Evolutionary conservation across 30 jellyfish, hydroid and myxozoan species (phyloP).

Genomic region (Hydractinia echinata): DNA sequence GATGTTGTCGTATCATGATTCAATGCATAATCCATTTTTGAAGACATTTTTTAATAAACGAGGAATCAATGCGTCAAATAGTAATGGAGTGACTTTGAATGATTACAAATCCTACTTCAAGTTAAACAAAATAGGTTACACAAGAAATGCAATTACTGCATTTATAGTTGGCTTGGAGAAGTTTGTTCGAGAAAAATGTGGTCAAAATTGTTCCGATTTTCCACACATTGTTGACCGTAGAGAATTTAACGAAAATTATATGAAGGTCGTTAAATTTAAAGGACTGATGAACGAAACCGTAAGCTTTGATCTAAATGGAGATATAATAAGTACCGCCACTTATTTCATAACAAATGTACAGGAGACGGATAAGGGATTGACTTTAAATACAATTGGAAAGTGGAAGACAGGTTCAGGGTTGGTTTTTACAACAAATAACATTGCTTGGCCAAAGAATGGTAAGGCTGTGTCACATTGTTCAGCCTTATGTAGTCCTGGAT

Average conservation of each 20-base stretch:
- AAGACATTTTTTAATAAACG: neutral
- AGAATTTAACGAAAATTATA: neutral
- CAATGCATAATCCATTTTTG: neutral
- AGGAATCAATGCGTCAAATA: neutral
- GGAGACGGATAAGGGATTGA: neutral
- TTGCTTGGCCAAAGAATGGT: neutral
- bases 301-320: slow-evolving; percentile 50
- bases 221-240: neutral
- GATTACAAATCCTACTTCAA: neutral
- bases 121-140: neutral
- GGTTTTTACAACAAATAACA: neutral
- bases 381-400: slow-evolving; percentile 44
- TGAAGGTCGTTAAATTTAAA: slow-evolving; percentile 10
- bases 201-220: neutral
- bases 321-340: slow-evolving; percentile 46
- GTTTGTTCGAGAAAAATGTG: neutral
- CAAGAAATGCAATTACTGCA: slow-evolving; percentile 51
- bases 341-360: slow-evolving; percentile 24
- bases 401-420: slow-evolving; percentile 29
- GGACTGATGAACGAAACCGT: slow-evolving; percentile 31
- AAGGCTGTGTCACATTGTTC: slow-evolving; percentile 32
- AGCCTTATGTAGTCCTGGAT: slow-evolving; percentile 49
- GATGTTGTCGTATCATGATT: neutral
- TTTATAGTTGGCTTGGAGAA: slow-evolving; percentile 38
- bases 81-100: neutral